Base-by-base conservation (phyloP, 2,888 invertebrate genomes). In the Drosophila trichaetosa region DNA sequence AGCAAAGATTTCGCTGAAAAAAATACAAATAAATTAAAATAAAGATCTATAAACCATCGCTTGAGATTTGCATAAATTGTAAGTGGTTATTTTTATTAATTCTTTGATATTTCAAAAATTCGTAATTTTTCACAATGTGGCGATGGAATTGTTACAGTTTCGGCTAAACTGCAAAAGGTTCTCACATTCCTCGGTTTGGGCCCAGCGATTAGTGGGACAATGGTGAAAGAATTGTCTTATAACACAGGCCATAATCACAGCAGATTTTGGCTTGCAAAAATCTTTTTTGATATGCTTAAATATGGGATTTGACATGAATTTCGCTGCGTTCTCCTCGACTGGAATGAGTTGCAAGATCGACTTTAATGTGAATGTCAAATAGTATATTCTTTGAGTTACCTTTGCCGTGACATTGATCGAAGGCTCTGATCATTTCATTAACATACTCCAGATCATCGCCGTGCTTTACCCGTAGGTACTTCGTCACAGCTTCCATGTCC, bases 211-310 rank as follows among this genome's bases (percentile, higher is more conserved):
- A 0, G 65, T 62, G 4, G 90, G 91, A 21, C 91, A 91, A 29
- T 91, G 91, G 59, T 87, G 91, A 31, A 91, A 90, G 69, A 90
- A 90, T 34, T 90, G 78, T 1, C 78, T 69, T 10, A 90, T 84
- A 2, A 88, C 89, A 29, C 90, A 90, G 36, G 83, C 81, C 60
- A 83, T 38, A 1, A 91, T 77, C 8, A 90, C 87, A 24, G 86
- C 82, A 0, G 89, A 64, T n/a, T 75, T 79, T 38, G 91, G 85
- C 2, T 90, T 76, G 42, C 90, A 90, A 54, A 76, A 83, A 1
- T 72, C 48, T 5, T 72, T 38, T 16, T 75, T 62, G 27, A 76
- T 59, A 18, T 76, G 67, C 13, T 65, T 58, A 18, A 91, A 83
- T 8, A 87, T 36, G 1, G 79, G 79, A 59, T 80, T 80, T 13